Evolutionary conservation across 2,888 invertebrate species (phyloP), one percentile per base, ranked within the genome.

Genomic region (Drosophila atroscutellata): DNA sequence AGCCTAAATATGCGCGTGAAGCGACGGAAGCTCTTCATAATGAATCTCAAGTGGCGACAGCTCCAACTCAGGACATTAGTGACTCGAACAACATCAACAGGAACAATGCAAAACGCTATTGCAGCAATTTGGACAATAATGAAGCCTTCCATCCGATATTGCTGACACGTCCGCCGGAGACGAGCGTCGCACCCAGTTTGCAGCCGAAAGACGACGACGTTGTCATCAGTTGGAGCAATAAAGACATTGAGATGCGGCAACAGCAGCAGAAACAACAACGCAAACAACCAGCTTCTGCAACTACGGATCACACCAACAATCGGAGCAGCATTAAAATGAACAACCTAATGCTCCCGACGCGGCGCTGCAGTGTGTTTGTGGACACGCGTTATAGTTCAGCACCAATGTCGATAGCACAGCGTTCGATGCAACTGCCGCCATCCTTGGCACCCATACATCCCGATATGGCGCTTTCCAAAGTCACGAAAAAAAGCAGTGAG

Each of bases 381-480:
- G 90, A 86, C 26, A 52, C 75, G 6, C 77, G 90, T 5, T 79
- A 75, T 26, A 75, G 77, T 18, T 90, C 89, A 50, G 68, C 90
- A 9, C 86, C 86, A 2, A 81, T 90, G 83, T 88, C 86, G 3
- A 86, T 86, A 51, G 86, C 72, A 8, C 83, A 80, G 52, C 75
- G 72, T 9, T 74, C 80, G 9, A 81, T 86, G 89, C 75, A 83
- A 60, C 58, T 72, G 18, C 59, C 72, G 1, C 77, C 85, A 6
- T 67, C 81, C 4, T 55, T 85, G 36, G 56, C 77, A 26, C 63
- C 80, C 4, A 20, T 74, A 9, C 65, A 69, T 45, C 54, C 75
- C 2, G 77, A 87, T 2, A 26, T 79, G 15, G 26, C 74, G 0
- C 20, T 68, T 28, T 47, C 74, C 2, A 80, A 76, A 28, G 54